phyloP scores from a whole-genome alignment of 2,113 vertebrate genomes.

The Poecile atricapillus region DNA sequence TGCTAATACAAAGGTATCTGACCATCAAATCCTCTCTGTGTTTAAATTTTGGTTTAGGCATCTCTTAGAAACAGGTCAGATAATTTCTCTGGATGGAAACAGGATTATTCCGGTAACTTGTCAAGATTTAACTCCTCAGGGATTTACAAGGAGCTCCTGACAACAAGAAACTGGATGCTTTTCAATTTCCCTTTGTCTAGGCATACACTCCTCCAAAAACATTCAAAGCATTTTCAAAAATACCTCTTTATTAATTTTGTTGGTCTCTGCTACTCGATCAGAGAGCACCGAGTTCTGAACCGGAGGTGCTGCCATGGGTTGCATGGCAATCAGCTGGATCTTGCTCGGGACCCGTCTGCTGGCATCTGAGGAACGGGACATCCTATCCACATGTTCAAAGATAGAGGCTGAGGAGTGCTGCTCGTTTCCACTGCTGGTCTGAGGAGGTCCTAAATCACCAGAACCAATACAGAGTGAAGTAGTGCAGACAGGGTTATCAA shows the following conservation, averaged over 20 bases:
- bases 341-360: slow-evolving; percentile 87
- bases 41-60: background rate
- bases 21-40: background rate
- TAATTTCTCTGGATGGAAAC: background rate
- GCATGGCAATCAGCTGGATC: slow-evolving; percentile 97
- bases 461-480: background rate
- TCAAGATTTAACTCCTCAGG: background rate
- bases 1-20: background rate
- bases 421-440: slow-evolving; percentile 73
- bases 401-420: slow-evolving; percentile 91
- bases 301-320: slow-evolving; percentile 87
- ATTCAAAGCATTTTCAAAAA: background rate
- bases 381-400: slow-evolving; percentile 92
- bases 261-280: slow-evolving; percentile 80
- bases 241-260: slow-evolving; percentile 94
- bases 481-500: background rate
- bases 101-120: background rate
- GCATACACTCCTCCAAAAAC: background rate
- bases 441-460: slow-evolving; percentile 79
- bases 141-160: background rate
- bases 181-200: background rate
- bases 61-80: background rate
- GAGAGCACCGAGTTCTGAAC: slow-evolving; percentile 74
- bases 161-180: background rate
- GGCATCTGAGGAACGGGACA: slow-evolving; percentile 84